Conservation (phyloP, 2,888 invertebrate species). For the Phortica magna region DNA sequence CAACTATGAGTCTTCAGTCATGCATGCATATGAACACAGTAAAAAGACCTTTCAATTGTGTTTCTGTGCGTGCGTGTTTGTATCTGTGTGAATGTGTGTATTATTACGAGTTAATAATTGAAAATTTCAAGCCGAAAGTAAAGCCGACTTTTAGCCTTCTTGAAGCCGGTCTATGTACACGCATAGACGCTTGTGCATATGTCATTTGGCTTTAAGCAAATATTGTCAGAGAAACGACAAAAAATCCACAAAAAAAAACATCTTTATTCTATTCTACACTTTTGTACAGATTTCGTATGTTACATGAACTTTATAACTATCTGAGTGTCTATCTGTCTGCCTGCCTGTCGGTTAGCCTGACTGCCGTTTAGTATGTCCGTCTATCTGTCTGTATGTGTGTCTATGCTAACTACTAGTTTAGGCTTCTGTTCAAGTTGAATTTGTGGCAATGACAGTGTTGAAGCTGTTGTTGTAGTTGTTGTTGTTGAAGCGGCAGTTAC, state of each 20-base stretch:
- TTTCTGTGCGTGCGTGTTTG: neutral
- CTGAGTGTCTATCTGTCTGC: neutral
- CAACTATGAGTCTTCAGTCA: too few species aligned
- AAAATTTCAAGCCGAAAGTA: slow-evolving; percentile 41
- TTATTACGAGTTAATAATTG: slow-evolving; percentile 59
- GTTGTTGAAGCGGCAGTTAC: neutral
- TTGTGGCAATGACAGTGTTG: neutral
- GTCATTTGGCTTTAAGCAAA: slow-evolving; percentile 29
- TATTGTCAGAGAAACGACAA: slow-evolving; percentile 18
- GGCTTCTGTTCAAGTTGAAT: neutral
- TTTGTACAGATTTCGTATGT: neutral
- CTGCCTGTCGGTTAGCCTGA: neutral
- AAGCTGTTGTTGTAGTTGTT: neutral
- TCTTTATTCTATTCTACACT: neutral
- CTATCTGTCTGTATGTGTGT: neutral
- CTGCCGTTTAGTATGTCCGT: too few species aligned
- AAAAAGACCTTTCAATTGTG: too few species aligned
- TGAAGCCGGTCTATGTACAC: neutral
- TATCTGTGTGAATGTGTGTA: neutral
- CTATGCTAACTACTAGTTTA: neutral
- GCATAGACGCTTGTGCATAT: neutral
- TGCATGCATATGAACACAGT: too few species aligned
- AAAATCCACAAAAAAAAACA: neutral
- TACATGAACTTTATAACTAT: neutral
- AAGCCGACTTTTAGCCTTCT: neutral